These are phyloP conservation scores for Adelphocoris suturalis DNA, from an alignment of 2,888 invertebrate genomes.

Conservation along the genomic window DNA sequence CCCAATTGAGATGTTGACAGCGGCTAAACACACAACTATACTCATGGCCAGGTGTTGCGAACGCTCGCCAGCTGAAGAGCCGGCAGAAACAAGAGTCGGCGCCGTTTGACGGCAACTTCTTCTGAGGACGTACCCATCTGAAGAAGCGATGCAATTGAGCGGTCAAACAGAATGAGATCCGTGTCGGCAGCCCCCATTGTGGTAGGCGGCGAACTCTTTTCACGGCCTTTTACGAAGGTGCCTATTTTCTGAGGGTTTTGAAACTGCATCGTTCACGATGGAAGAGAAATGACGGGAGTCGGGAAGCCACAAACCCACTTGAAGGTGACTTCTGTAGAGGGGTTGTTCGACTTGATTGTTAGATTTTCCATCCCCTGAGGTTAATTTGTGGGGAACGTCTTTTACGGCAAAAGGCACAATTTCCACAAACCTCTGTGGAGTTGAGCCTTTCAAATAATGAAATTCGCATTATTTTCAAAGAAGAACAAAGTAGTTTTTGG, in stretches of 20 bases:
- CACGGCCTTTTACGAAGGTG: not conserved
- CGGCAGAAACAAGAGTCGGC: not conserved
- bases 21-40: slow-evolving; percentile 23
- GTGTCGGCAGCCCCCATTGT: slow-evolving; percentile 36
- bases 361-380: not conserved
- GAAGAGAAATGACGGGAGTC: not conserved
- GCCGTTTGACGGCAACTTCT: not conserved
- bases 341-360: not conserved
- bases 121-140: not conserved
- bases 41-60: not conserved
- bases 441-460: not conserved
- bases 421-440: too few species aligned
- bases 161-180: slow-evolving; percentile 42
- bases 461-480: not conserved
- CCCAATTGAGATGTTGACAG: slow-evolving; percentile 20
- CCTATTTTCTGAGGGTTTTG: not conserved
- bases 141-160: slow-evolving; percentile 5
- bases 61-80: not conserved
- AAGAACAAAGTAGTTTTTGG: not conserved
- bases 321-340: slow-evolving; percentile 11
- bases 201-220: not conserved
- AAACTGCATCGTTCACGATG: not conserved
- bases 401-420: too few species aligned
- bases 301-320: slow-evolving; percentile 24
- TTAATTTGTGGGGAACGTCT: not conserved